These are phyloP conservation scores for Hypercompe scribonia DNA, from an alignment of 2,888 invertebrate genomes.

Conservation along the genomic window DNA sequence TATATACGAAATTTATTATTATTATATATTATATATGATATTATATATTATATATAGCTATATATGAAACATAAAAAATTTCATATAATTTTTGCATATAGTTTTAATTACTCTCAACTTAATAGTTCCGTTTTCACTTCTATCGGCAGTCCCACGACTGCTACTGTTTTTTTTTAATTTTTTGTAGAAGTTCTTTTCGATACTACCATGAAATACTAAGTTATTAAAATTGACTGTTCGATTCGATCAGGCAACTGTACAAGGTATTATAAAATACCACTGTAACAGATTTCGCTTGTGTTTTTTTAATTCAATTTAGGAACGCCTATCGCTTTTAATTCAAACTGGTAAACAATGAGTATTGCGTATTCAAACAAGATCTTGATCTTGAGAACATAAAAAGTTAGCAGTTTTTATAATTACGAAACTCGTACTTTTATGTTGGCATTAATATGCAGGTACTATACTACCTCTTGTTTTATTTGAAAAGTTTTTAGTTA, in stretches of 20 bases:
- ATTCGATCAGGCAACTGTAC: background rate
- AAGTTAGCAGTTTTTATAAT: background rate
- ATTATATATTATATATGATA: too few relatives aligned
- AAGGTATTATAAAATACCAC: constrained; percentile 36
- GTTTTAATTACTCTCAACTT: too few relatives aligned
- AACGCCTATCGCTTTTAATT: constrained; percentile 32
- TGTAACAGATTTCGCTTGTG: constrained; percentile 56
- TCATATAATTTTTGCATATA: too few relatives aligned
- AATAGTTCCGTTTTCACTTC: too few relatives aligned
- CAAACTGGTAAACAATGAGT: background rate
- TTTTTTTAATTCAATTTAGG: constrained; percentile 54
- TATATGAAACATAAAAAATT: too few relatives aligned
- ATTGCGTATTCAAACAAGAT: constrained; percentile 1
- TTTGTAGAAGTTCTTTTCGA: background rate
- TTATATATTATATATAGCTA: too few relatives aligned
- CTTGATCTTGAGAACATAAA: background rate
- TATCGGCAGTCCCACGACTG: too few relatives aligned
- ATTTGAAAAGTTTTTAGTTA: too few relatives aligned
- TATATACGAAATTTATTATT: too few relatives aligned
- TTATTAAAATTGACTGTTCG: background rate
- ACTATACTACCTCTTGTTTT: too few relatives aligned
- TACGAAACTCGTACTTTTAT: too few relatives aligned
- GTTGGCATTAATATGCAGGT: too few relatives aligned
- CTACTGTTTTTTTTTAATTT: background rate
- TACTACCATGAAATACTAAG: background rate